These are phyloP conservation scores for Characodon lateralis DNA, from an alignment of 2,797 vertebrate genomes.

Conservation along the genomic window DNA sequence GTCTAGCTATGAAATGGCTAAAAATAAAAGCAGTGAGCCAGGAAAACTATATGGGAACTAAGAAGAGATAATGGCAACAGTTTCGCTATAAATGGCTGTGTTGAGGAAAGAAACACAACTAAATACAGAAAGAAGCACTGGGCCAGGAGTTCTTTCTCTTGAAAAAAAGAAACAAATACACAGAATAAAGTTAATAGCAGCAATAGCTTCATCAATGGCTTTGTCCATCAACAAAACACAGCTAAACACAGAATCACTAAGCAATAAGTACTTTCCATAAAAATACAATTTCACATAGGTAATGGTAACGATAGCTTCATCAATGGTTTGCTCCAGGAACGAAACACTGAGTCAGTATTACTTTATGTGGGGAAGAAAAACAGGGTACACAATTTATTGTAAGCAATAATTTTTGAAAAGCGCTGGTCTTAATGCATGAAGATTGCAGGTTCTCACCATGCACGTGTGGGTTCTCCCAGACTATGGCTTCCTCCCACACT, in stretches of 20 bases:
- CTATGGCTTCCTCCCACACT: too few relatives aligned
- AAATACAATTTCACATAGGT: background rate
- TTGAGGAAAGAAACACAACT: too few relatives aligned
- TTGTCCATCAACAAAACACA: background rate
- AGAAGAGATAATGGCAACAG: background rate
- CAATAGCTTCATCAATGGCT: background rate
- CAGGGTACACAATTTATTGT: background rate
- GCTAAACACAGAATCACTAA: background rate
- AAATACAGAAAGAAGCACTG: too few relatives aligned
- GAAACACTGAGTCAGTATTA: background rate
- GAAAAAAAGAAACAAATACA: background rate
- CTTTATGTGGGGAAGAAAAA: background rate
- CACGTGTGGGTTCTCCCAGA: too few relatives aligned
- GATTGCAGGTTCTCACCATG: too few relatives aligned
- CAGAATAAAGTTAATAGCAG: background rate
- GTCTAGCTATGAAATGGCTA: background rate
- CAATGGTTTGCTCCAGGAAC: background rate
- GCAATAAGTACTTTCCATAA: background rate
- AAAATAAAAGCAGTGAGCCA: background rate
- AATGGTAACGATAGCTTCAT: background rate
- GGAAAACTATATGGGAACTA: background rate
- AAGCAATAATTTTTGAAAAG: background rate
- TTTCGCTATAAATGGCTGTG: background rate
- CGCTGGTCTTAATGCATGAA: background rate
- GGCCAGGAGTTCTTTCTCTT: background rate